Conservation (phyloP, 2,888 invertebrate genomes). For the Zonitis immaculata region DNA sequence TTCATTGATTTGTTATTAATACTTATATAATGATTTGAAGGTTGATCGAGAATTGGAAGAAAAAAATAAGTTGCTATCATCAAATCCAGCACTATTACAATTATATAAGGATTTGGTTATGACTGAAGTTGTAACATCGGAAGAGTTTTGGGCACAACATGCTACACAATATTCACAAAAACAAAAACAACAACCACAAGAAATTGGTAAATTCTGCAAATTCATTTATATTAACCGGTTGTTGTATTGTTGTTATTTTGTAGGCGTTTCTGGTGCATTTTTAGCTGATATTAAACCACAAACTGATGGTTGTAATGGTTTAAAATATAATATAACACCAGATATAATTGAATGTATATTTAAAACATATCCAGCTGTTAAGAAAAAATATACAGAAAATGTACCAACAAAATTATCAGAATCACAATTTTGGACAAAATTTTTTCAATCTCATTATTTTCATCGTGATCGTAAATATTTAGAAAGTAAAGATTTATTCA, state of each 20-base stretch:
- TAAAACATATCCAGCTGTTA: conserved; percentile 97
- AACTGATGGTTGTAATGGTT: conserved; percentile 93
- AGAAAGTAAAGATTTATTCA: conserved; percentile 91
- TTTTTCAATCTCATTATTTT: conserved; percentile 99
- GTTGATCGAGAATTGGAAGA: conserved; percentile 49
- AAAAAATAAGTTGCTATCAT: conserved; percentile 69
- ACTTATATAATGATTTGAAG: conserved; percentile 20
- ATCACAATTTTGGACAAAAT: conserved; percentile 98
- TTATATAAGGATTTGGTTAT: conserved; percentile 96
- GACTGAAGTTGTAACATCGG: conserved; percentile 90
- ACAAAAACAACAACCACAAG: conserved; percentile 70
- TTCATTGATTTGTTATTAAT: background rate
- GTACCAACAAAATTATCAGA: conserved; percentile 95
- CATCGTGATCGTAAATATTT: conserved; percentile 86
- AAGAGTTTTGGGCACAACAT: conserved; percentile 96
- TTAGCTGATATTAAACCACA: conserved; percentile 94
- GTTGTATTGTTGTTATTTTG: conserved; percentile 3
- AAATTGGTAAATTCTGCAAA: conserved; percentile 60
- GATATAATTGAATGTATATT: conserved; percentile 98
- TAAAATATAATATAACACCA: conserved; percentile 93
- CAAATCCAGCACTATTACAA: conserved; percentile 87
- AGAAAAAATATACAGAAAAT: conserved; percentile 92
- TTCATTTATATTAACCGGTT: background rate
- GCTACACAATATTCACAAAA: conserved; percentile 68
- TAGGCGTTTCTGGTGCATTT: conserved; percentile 69